Evolutionary conservation across 2,888 invertebrate genomes (phyloP).

Genomic region (Odontocolon sp.): DNA sequence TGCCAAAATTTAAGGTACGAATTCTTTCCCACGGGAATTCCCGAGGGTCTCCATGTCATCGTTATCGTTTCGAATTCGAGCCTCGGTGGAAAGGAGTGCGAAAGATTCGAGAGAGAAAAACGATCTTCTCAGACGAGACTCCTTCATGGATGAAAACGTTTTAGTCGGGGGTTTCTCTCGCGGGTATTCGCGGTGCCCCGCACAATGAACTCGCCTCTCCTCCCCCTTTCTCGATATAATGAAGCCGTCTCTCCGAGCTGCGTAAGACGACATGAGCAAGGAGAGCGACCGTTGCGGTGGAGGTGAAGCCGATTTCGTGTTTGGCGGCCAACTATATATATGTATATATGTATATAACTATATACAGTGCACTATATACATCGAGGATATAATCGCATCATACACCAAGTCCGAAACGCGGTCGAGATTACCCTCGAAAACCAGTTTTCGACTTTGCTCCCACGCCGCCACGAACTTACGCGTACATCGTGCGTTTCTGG

Average conservation of each 20-base stretch:
- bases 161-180: conserved; percentile 24
- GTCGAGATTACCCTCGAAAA: conserved; percentile 72
- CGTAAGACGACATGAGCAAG: conserved; percentile 38
- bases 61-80: conserved; percentile 55
- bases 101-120: neutral
- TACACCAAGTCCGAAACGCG: conserved; percentile 54
- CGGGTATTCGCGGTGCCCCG: conserved; percentile 54
- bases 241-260: conserved; percentile 51
- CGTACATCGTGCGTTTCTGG: conserved; percentile 46
- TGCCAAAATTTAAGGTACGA: conserved; percentile 11
- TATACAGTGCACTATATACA: neutral
- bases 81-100: neutral
- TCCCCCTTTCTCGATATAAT: conserved; percentile 39
- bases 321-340: conserved; percentile 14
- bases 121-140: neutral
- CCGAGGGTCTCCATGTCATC: conserved; percentile 42
- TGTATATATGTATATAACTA: neutral
- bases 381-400: conserved; percentile 46
- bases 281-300: conserved; percentile 41
- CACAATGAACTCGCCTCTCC: conserved; percentile 20
- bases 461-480: conserved; percentile 64
- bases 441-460: conserved; percentile 74
- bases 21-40: conserved; percentile 59
- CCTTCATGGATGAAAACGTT: conserved; percentile 50
- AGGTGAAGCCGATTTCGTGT: conserved; percentile 40